Conservation (phyloP, 2,888 invertebrate genomes). For the Hirtodrosophila confusa region DNA sequence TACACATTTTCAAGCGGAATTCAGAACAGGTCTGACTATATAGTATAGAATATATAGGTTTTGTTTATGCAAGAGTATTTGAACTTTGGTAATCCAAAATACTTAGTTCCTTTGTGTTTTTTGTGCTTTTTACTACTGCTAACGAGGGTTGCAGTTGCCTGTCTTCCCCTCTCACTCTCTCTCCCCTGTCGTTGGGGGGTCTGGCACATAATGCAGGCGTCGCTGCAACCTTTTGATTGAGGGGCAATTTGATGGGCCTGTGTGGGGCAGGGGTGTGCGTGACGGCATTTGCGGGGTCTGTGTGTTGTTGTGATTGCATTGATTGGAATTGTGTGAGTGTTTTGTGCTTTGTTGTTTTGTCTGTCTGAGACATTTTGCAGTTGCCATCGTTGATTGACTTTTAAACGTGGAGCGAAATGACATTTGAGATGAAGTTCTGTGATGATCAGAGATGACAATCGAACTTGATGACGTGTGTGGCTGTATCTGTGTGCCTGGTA, state of each 20-base stretch:
- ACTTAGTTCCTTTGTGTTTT: too few relatives aligned
- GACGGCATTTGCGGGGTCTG: conserved; percentile 8
- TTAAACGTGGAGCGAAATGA: conserved; percentile 27
- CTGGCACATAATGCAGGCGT: conserved; percentile 36
- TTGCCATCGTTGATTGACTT: conserved; percentile 30
- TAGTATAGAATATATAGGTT: too few relatives aligned
- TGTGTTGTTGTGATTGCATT: conserved; percentile 8
- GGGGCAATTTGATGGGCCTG: conserved; percentile 30
- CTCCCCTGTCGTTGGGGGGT: too few relatives aligned
- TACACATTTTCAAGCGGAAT: too few relatives aligned
- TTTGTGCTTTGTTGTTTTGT: conserved; percentile 6
- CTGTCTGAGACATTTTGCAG: conserved; percentile 34
- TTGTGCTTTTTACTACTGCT: neutral
- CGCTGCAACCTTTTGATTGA: conserved; percentile 41
- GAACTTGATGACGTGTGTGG: conserved; percentile 22
- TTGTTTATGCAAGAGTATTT: too few relatives aligned
- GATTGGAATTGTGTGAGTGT: neutral
- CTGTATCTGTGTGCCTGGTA: conserved; percentile 8
- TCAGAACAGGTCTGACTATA: too few relatives aligned
- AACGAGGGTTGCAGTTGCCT: conserved; percentile 12
- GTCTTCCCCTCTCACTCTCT: neutral
- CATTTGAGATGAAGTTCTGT: conserved; percentile 26
- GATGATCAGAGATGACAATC: conserved; percentile 48
- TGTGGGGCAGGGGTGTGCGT: conserved; percentile 7
- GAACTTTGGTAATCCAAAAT: too few relatives aligned